Evolutionary conservation across 1,140 invertebrate species (phyloP).

Genomic region (Ridgeia piscesae): DNA sequence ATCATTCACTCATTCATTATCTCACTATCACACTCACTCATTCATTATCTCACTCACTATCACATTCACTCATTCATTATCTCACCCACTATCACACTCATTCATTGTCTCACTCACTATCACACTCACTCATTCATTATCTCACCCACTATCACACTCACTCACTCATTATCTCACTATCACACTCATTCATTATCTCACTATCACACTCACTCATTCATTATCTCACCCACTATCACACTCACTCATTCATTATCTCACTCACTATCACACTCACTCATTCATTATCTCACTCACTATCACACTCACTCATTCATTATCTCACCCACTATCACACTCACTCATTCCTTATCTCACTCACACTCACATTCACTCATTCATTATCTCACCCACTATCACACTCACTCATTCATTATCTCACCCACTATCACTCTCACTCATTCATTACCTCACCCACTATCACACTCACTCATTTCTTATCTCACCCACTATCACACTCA

Average conservation of each 20-base stretch:
- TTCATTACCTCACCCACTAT: too few relatives aligned
- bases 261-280: neutral
- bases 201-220: neutral
- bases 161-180: too few relatives aligned
- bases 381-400: too few relatives aligned
- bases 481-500: neutral
- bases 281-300: too few relatives aligned
- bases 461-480: neutral
- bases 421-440: neutral
- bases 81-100: too few relatives aligned
- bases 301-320: too few relatives aligned
- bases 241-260: neutral
- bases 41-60: neutral
- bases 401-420: neutral
- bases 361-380: neutral
- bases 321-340: neutral
- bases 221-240: too few relatives aligned
- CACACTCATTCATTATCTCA: neutral
- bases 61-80: neutral
- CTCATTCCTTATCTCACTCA: neutral
- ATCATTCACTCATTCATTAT: too few relatives aligned
- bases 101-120: neutral
- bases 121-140: neutral
- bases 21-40: neutral
- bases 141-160: neutral